Evolutionary conservation across 2,797 vertebrate genomes (phyloP), one percentile per base, ranked within the genome.

Genomic region (Megalops cyprinoides): DNA sequence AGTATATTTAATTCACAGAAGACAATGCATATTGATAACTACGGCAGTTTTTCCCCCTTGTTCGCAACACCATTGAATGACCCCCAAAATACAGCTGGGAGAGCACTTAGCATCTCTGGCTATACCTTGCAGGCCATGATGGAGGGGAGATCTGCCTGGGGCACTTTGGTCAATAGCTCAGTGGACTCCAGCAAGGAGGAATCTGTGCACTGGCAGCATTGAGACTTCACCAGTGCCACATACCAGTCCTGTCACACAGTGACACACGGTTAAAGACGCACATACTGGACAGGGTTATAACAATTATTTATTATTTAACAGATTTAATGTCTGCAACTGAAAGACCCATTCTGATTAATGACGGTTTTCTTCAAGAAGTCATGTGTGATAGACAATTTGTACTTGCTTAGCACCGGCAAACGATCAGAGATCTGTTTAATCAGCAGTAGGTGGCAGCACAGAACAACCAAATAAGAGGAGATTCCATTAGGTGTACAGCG

Each of bases 41-140:
- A 53, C 51, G 0, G 51, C 18, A 15, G 10, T 2, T 53, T 2
- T 53, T 53, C 15, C 12, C 51, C 46, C 46, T 48, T 48, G 46
- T 4, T 10, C 46, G n/a, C 46, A 48, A 46, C 10, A 10, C 46
- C 53, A 55, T 20, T 18, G 15, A 6, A 25, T 25, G 28, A 10
- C 56, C 23, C 56, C 23, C 1, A 60, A 8, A 28, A 8, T 25
- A 28, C 1, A 60, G 56, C 23, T 60, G n/a, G 56, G 56, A 60
- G 5, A 28, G n/a, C 56, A 60, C 23, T 10, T 9, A 9, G 4
- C 28, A 10, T 60, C 7, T 4, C 12, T 1, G 4, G 28, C 4
- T 67, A 86, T 94, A 99, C 98, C 96, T 97, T 94, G 93, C 88
- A 94, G 88, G 92, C 92, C 96, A 99, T 97, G 89, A 97, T 93